Evolutionary conservation across 2,797 vertebrate species (phyloP), one percentile per base, ranked within the genome.

Genomic region (Pangasius larnaudii): DNA sequence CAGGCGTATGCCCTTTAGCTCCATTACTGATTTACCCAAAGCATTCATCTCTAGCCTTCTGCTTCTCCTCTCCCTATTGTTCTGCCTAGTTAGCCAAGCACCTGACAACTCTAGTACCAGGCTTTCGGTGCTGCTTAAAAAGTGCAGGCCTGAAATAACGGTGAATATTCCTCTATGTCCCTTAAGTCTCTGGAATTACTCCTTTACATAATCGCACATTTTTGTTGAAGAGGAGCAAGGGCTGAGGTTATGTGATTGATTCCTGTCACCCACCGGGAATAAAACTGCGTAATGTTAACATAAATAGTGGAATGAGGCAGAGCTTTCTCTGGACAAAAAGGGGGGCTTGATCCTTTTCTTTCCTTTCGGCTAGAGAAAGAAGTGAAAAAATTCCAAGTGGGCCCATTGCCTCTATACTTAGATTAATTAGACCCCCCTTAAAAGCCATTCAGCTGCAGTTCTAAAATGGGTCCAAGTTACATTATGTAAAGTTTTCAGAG

Each of bases 21-120:
- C 97, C 96, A 97, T 98, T 98, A 98, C 97, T 98, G 97, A 98
- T 98, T 98, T 96, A 98, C 97, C 95, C 96, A 92, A 93, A 97
- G 96, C 97, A 97, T 98, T 97, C 97, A 98, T 96, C 96, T 96
- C 94, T 92, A 95, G 97, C 97, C 97, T 98, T 97, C 97, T 98
- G 97, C 96, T 96, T 97, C 96, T 96, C 94, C 95, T 95, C 95
- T 95, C 94, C 88, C 94, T 94, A 95, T 96, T 96, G 95, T 96
- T 93, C 92, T 88, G 86, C 83, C 89, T 91, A 94, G 94, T 96
- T 94, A 93, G 95, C 95, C 94, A 96, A 96, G 96, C 97, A 97
- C 96, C 97, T 96, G 96, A 96, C 96, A 94, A 95, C 96, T 96
- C 93, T 94, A 96, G 95, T 94, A 94, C 93, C 92, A 92, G 91